These are phyloP conservation scores for Sesamia nonagrioides DNA, from an alignment of 1,140 invertebrate species.

Conservation along the genomic window DNA sequence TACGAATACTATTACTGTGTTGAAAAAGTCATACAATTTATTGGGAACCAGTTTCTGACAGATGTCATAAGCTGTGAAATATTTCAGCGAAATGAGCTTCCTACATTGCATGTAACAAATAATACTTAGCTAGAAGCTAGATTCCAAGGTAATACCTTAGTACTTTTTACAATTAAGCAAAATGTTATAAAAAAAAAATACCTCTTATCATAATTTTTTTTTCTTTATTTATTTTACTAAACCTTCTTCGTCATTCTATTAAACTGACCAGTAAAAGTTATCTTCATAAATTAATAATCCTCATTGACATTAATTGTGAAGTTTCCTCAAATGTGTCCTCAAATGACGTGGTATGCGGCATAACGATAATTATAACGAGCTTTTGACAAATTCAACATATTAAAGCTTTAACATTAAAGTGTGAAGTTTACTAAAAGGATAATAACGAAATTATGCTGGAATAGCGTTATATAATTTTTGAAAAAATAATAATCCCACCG, in stretches of 20 bases:
- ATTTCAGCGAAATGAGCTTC: no score
- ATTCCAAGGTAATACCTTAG: no score
- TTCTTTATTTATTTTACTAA: no score
- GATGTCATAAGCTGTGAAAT: background rate
- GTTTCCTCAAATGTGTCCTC: background rate
- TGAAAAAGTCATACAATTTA: conserved; percentile 38
- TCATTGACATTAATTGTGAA: background rate
- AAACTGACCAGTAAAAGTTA: background rate
- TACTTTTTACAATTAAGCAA: no score
- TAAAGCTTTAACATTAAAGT: conserved; percentile 16
- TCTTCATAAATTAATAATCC: background rate
- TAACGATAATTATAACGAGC: background rate
- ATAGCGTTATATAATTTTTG: conserved; percentile 4
- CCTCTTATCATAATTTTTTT: no score
- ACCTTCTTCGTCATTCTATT: no score
- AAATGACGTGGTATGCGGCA: background rate
- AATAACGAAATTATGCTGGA: conserved; percentile 6
- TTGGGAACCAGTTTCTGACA: conserved; percentile 14
- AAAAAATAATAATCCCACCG: conserved; percentile 3
- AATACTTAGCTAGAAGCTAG: no score
- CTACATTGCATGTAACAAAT: no score
- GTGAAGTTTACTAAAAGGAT: conserved; percentile 15
- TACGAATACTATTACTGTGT: conserved; percentile 45
- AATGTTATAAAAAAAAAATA: no score
- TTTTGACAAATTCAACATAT: background rate